Percentiles rank a stretch among this genome's conserved stretches.
Evolutionary conservation across 2,888 invertebrate genomes (phyloP).

Genomic region (Philaethria dido): DNA sequence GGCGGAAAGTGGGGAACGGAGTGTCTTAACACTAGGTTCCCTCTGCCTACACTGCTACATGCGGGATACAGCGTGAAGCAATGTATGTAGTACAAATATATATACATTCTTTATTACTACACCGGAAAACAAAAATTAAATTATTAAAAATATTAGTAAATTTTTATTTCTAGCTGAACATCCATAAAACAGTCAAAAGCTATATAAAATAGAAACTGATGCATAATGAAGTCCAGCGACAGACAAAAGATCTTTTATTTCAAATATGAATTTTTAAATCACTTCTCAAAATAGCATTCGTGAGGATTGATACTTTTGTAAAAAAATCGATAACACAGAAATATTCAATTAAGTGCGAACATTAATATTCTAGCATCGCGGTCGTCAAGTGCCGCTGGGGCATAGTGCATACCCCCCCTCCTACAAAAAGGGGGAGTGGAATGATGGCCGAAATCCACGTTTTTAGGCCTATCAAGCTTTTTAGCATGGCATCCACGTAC

Average conservation of each 20-base stretch:
- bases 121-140: no score
- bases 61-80: no score
- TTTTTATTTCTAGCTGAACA: not conserved
- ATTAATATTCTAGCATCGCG: slow-evolving; percentile 79
- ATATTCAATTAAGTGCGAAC: slow-evolving; percentile 75
- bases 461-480: slow-evolving; percentile 81
- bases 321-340: slow-evolving; percentile 67
- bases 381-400: slow-evolving; percentile 72
- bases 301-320: not conserved
- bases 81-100: no score
- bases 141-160: not conserved
- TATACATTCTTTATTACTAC: no score
- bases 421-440: slow-evolving; percentile 51
- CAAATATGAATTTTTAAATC: slow-evolving; percentile 5
- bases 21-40: no score
- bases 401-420: slow-evolving; percentile 62
- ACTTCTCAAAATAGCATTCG: slow-evolving; percentile 6
- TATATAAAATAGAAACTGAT: slow-evolving; percentile 11
- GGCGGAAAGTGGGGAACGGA: no score
- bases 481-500: slow-evolving; percentile 68
- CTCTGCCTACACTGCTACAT: no score
- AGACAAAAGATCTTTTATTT: slow-evolving; percentile 10
- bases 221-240: slow-evolving; percentile 14
- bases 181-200: not conserved
- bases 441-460: slow-evolving; percentile 71